Base-by-base conservation (phyloP, 2,113 vertebrate genomes). In the Solea senegalensis region DNA sequence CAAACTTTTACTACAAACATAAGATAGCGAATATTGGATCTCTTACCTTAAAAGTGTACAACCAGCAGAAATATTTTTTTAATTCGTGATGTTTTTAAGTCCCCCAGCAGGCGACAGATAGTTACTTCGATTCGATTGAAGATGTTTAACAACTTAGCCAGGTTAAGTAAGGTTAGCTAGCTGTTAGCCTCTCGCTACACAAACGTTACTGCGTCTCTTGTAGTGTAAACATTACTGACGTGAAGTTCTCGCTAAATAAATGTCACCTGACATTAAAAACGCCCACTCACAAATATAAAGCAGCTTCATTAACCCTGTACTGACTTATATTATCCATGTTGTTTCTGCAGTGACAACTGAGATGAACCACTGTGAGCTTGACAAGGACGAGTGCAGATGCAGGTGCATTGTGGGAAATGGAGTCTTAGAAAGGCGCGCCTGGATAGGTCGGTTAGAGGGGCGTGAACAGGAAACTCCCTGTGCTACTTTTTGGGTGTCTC, bases 361-460 rank as follows among this genome's bases (percentile, higher is more conserved):
- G 72, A 74, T 43, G 51, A 68, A 60, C 68, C 69, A 62, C 65
- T 65, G 51, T 0, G 44, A 46, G 59, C 65, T 76, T 83, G 85
- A 74, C 77, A 89, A 88, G 89, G 81, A 69, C 83, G 81, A 78
- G 65, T 27, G 21, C 26, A 0, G 4, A 0, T 28, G 93, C 26
- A 0, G 4, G 0, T 28, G 93, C 49, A 91, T 91, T 87, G 5
- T 91, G 94, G 94, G 92, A 88, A 86, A 85, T 86, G 91, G 0
- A 92, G 93, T 94, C 11, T 14, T 4, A 4, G 0, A 0, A 43
- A n/a, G 28, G 5, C 13, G 39, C 10, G 62, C 16, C 52, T 52
- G 59, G 92, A 94, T 94, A 88, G 93, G 94, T 72, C 80, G n/a
- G 60, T 68, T 72, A 39, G 70, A 84, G 87, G 91, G 92, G 93